Evolutionary conservation across 1,140 invertebrate species (phyloP).

Genomic region (Drosophila serrata): DNA sequence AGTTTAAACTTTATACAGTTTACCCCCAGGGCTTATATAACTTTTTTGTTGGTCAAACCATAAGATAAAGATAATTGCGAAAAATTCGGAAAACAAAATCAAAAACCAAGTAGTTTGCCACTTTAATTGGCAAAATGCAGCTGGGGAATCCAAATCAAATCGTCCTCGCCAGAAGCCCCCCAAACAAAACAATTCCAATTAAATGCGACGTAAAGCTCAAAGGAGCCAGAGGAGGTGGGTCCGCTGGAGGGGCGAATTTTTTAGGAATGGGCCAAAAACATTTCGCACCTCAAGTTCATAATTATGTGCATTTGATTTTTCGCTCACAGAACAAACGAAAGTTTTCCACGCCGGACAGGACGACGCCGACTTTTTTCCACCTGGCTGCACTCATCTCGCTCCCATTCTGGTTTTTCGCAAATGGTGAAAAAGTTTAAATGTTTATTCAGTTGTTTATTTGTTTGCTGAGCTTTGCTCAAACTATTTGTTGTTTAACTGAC

Average conservation of each 20-base stretch:
- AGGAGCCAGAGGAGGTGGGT: slow-evolving; percentile 26
- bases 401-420: slow-evolving; percentile 22
- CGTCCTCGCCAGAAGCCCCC: slow-evolving; percentile 4
- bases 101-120: slow-evolving; percentile 32
- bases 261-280: neutral
- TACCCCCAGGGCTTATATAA: neutral
- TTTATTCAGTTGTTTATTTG: slow-evolving; percentile 67
- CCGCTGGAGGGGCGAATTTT: too few species aligned
- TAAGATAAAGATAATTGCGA: slow-evolving; percentile 41
- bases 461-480: slow-evolving; percentile 41
- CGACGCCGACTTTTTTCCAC: slow-evolving; percentile 53
- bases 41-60: slow-evolving; percentile 4
- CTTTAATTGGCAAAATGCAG: slow-evolving; percentile 49
- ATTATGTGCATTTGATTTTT: slow-evolving; percentile 65
- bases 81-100: slow-evolving; percentile 45
- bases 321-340: slow-evolving; percentile 58
- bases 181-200: slow-evolving; percentile 60
- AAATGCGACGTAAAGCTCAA: slow-evolving; percentile 38
- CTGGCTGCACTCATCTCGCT: slow-evolving; percentile 50
- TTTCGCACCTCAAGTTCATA: slow-evolving; percentile 71
- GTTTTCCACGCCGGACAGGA: slow-evolving; percentile 44
- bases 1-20: neutral
- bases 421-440: slow-evolving; percentile 62
- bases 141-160: slow-evolving; percentile 38
- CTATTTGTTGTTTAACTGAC: slow-evolving; percentile 69